These are phyloP conservation scores for Tragelaphus imberbis DNA, from an alignment of 2,113 vertebrate genomes.

Conservation along the genomic window DNA sequence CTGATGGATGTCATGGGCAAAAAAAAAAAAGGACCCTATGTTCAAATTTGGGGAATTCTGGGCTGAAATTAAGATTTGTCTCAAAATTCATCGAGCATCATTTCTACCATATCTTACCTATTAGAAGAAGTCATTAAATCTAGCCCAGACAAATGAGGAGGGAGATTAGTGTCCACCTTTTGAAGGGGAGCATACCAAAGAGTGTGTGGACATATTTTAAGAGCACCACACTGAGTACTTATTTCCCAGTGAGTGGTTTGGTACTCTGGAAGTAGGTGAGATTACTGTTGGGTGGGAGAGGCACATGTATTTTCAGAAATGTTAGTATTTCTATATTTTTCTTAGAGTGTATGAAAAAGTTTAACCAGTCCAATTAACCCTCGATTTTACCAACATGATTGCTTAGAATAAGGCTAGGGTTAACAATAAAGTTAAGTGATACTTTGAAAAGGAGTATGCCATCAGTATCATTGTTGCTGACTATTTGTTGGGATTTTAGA, in stretches of 20 bases:
- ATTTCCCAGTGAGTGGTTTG: not conserved
- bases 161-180: not conserved
- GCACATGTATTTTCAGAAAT: not conserved
- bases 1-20: not conserved
- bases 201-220: not conserved
- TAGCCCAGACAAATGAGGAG: not conserved
- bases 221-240: too few relatives aligned
- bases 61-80: not conserved
- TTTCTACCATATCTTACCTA: not conserved
- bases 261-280: not conserved
- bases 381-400: not conserved
- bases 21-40: not conserved
- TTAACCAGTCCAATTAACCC: not conserved
- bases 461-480: not conserved
- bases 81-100: not conserved
- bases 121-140: not conserved
- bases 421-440: not conserved
- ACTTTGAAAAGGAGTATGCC: not conserved
- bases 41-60: not conserved
- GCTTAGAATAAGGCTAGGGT: not conserved
- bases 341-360: not conserved
- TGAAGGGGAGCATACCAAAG: not conserved
- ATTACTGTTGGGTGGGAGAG: not conserved
- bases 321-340: not conserved
- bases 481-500: not conserved